phyloP scores from a whole-genome alignment of 1,140 invertebrate genomes.

The Drosophila teissieri region DNA sequence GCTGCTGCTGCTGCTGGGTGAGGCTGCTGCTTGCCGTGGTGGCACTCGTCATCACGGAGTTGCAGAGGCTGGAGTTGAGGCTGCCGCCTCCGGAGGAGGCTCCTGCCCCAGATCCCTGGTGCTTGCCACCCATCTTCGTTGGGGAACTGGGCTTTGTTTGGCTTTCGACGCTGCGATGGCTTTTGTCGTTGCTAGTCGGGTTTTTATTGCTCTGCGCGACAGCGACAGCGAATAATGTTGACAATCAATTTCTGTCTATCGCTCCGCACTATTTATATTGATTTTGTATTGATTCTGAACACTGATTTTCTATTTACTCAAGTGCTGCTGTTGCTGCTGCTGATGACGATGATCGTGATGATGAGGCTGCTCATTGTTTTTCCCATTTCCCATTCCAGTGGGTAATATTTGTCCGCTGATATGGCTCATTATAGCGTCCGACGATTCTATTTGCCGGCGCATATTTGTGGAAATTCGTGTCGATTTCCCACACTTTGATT shows the following conservation, averaged over 20 bases:
- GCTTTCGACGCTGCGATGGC: constrained; percentile 23
- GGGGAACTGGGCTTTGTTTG: constrained; percentile 48
- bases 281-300: constrained; percentile 75
- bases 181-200: constrained; percentile 31
- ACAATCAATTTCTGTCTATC: constrained; percentile 60
- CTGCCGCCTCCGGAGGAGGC: constrained; percentile 42
- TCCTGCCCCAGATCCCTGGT: constrained; percentile 34
- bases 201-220: constrained; percentile 31
- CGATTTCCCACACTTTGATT: constrained; percentile 32
- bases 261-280: constrained; percentile 70
- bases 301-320: constrained; percentile 80
- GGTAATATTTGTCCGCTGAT: constrained; percentile 72
- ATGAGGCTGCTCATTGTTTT: constrained; percentile 44
- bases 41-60: constrained; percentile 85
- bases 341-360: constrained; percentile 26
- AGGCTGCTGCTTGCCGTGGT: constrained; percentile 66
- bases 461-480: constrained; percentile 46
- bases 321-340: constrained; percentile 69
- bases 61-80: constrained; percentile 82
- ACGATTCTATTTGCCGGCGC: constrained; percentile 56
- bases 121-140: constrained; percentile 66
- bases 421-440: constrained; percentile 74
- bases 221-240: constrained; percentile 58
- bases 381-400: constrained; percentile 39
- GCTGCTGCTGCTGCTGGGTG: constrained; percentile 72